A percentile compares a stretch with the other conserved stretches of the same genome.
phyloP scores from a whole-genome alignment of 2,797 vertebrate genomes.

The Calcarius lapponicus region DNA sequence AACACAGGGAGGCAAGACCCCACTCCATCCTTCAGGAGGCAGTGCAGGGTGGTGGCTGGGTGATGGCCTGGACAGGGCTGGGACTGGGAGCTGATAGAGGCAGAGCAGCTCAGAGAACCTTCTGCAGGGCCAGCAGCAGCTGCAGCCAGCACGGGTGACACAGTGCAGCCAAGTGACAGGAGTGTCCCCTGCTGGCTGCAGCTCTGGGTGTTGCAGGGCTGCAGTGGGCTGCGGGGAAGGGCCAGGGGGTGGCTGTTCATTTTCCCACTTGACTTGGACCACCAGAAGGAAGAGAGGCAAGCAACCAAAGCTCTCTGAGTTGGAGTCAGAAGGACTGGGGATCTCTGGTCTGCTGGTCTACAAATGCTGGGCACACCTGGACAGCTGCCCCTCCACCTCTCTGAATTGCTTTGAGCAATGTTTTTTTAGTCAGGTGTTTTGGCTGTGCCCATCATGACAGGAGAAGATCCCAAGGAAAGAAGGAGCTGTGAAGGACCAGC shows the following conservation, averaged over 20 bases:
- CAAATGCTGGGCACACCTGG: not conserved
- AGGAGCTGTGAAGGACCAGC: not conserved
- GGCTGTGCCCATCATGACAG: not conserved
- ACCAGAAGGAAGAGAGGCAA: not conserved
- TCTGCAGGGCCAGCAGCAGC: not conserved
- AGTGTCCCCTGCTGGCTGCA: slow-evolving; percentile 46
- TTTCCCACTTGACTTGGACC: not conserved
- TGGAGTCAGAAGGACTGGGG: not conserved
- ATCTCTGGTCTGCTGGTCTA: not conserved
- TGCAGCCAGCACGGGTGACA: not conserved
- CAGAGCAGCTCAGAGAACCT: not conserved
- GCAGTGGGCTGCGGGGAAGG: not conserved
- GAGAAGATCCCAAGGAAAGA: not conserved
- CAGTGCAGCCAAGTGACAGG: not conserved
- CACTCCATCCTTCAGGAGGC: not conserved
- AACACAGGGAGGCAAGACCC: not conserved
- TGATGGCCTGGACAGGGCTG: not conserved
- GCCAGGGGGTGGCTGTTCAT: not conserved
- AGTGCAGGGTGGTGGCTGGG: fast-evolving
- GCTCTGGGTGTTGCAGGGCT: not conserved
- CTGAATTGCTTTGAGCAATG: fast-evolving
- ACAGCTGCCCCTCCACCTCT: not conserved
- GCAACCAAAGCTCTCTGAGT: fast-evolving
- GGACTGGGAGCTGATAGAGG: not conserved
- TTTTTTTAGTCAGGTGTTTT: not conserved